These are phyloP conservation scores for Trachops cirrhosus DNA, from an alignment of 2,797 vertebrate genomes.

Conservation along the genomic window DNA sequence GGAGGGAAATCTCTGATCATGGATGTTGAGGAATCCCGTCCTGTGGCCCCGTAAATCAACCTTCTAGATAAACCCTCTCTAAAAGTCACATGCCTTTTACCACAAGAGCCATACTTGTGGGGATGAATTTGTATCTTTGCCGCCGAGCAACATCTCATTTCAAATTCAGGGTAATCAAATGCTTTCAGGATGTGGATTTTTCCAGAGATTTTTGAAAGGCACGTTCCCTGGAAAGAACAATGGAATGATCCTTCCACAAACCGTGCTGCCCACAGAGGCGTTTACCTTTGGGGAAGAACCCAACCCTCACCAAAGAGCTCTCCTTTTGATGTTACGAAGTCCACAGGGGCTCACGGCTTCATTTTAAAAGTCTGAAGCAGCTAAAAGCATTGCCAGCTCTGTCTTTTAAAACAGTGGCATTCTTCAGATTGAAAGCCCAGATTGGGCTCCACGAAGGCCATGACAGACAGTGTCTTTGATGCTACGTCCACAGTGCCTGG, in stretches of 20 bases:
- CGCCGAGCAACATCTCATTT: constrained; percentile 56
- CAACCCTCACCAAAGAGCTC: not conserved
- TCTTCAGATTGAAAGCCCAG: not conserved
- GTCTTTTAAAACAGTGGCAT: not conserved
- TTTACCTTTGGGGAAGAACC: not conserved
- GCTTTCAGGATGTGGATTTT: constrained; percentile 72
- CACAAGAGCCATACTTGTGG: constrained; percentile 39
- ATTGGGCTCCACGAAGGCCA: not conserved
- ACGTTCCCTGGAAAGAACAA: constrained; percentile 27
- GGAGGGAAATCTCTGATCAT: not conserved
- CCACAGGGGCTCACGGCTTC: not conserved
- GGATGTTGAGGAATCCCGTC: not conserved
- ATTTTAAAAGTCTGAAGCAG: not conserved
- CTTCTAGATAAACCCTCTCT: not conserved
- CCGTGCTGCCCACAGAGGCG: not conserved
- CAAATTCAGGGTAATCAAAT: constrained; percentile 56
- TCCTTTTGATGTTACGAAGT: not conserved
- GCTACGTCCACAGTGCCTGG: not conserved
- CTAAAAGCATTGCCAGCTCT: not conserved
- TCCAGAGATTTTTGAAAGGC: constrained; percentile 38
- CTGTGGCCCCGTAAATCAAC: not conserved
- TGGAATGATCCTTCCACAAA: constrained; percentile 54
- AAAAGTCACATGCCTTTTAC: not conserved
- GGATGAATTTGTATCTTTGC: constrained; percentile 59
- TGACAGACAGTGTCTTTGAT: not conserved